Evolutionary conservation across 2,113 vertebrate species (phyloP).

Genomic region (Ceyx cyanopectus): DNA sequence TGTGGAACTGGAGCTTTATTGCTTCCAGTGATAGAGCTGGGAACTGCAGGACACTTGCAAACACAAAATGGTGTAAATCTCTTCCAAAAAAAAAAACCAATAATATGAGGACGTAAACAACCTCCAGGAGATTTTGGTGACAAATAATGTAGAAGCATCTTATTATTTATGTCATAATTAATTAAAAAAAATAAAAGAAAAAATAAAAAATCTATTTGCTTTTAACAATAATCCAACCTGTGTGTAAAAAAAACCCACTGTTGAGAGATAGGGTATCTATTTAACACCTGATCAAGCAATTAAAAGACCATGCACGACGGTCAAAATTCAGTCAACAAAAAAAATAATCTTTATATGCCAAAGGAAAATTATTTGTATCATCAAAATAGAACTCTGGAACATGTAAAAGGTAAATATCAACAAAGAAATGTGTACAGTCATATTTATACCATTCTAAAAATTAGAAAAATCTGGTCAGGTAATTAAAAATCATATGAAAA

Average conservation of each 20-base stretch:
- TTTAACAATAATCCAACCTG: neutral
- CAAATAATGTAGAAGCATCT: neutral
- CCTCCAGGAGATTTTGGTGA: neutral
- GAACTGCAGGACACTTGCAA: slow-evolving; percentile 17
- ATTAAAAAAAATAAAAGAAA: neutral
- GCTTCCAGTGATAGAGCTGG: slow-evolving; percentile 32
- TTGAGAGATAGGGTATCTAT: neutral
- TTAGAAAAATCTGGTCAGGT: neutral
- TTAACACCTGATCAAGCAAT: neutral
- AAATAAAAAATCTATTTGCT: neutral
- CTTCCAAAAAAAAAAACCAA: neutral
- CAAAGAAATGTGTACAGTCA: neutral
- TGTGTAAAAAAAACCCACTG: neutral
- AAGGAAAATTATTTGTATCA: neutral
- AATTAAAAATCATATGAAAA: slow-evolving; percentile 53
- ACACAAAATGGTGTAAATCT: neutral
- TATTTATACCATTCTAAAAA: slow-evolving; percentile 29
- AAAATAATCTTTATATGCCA: neutral
- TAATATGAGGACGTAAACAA: neutral
- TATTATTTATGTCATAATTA: neutral
- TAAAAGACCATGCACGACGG: neutral
- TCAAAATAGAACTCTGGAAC: neutral
- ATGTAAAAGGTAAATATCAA: neutral
- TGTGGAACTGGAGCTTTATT: slow-evolving; percentile 25
- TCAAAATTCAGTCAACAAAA: slow-evolving; percentile 16